Percentiles rank a stretch among this genome's conserved stretches.
phyloP scores from a whole-genome alignment of 2,797 vertebrate species.

The Pogonophryne albipinna region DNA sequence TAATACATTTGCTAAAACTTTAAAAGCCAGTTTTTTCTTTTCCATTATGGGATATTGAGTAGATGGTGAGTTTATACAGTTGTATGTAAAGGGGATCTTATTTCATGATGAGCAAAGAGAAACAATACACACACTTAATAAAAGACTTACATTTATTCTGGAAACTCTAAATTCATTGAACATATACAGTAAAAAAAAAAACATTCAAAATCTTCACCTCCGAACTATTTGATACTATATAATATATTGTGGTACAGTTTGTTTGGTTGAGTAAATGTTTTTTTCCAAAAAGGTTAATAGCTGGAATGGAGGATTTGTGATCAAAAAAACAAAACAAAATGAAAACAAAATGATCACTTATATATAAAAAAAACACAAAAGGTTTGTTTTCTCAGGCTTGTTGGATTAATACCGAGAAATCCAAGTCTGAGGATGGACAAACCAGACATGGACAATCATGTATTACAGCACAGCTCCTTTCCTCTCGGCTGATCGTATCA shows the following conservation, averaged over 20 bases:
- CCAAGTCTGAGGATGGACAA: constrained; percentile 41
- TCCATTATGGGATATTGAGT: not conserved
- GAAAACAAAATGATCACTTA: constrained; percentile 71
- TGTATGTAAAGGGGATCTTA: not conserved
- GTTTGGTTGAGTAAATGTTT: constrained; percentile 22
- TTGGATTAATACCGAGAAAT: constrained; percentile 36
- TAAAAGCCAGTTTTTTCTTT: not conserved
- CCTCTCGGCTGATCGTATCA: constrained; percentile 21
- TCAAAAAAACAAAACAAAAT: constrained; percentile 42
- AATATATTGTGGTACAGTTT: constrained; percentile 17
- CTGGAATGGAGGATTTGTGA: constrained; percentile 73
- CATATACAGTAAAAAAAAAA: constrained; percentile 17
- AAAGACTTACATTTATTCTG: constrained; percentile 70
- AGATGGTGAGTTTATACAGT: not conserved
- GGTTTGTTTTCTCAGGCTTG: constrained; percentile 21
- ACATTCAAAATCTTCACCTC: constrained; percentile 43
- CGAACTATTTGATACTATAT: constrained; percentile 26
- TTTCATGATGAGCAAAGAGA: not conserved
- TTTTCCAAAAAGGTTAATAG: constrained; percentile 37
- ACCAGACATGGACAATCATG: constrained; percentile 37
- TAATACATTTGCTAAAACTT: not conserved
- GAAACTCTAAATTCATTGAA: constrained; percentile 44
- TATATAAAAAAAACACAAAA: constrained; percentile 63
- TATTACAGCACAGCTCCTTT: constrained; percentile 39
- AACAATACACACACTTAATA: constrained; percentile 38